Evolutionary conservation across 2,797 vertebrate genomes (phyloP), one percentile per base, ranked within the genome.

Genomic region (Dipus sagitta): DNA sequence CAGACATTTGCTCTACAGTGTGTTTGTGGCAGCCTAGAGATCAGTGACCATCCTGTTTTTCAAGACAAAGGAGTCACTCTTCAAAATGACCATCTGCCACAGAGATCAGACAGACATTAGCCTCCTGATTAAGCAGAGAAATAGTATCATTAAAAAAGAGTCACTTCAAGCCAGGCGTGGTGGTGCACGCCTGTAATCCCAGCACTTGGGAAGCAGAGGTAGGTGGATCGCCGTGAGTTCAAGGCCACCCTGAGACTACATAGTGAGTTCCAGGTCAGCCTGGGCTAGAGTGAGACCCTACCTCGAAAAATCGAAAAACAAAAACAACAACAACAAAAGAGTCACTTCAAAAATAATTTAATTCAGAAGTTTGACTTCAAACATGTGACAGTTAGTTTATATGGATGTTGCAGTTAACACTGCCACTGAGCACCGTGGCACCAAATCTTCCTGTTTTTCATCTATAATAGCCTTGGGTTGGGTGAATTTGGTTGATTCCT

Each of bases 281-380:
- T 47, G 47, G 47, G 10, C 10, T 47, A 47, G 47, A 47, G 47
- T 47, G 47, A 47, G 47, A 47, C 4, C 10, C 47, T 47, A 47
- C 47, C 47, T 47, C 47, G 11, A 47, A 47, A 47, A 47, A 38
- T 38, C 38, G 7, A 47, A 47, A 47, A 47, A 47, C 8, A 47
- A 47, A 8, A 47, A 47, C 7, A 47, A 47, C 47, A 47, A 47
- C 7, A 47, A 47, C 47, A 47, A 47, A 47, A 47, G 47, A 47
- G 7, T 62, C n/a, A 67, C 8, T 72, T 78, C n/a, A 83, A 83
- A 94, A 78, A 32, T 23, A 72, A 28, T 78, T 82, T 65, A 90
- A 81, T 70, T 77, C 4, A 81, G 71, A 96, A 70, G 2, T 23
- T 86, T 88, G 20, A 17, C 87, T 88, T 95, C 67, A 91, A 24